phyloP scores from a whole-genome alignment of 2,888 invertebrate species.

The Hartigia nigra region DNA sequence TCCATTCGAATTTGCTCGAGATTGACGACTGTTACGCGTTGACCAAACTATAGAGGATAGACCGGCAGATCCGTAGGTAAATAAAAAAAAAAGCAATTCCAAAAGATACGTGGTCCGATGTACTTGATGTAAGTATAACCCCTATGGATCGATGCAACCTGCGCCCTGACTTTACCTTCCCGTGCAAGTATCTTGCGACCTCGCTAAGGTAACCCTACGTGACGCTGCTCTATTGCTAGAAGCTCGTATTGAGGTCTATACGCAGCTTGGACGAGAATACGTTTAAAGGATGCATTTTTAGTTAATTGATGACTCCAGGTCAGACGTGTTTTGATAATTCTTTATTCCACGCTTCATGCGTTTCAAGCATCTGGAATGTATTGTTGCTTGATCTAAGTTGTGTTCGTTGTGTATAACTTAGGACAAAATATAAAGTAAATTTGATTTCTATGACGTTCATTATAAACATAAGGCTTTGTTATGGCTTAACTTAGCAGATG shows the following conservation, averaged over 20 bases:
- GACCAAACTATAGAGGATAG: no score
- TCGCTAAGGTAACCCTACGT: not conserved
- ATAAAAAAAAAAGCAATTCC: not conserved
- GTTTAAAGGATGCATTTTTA: no score
- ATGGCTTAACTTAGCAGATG: not conserved
- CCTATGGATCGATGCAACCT: not conserved
- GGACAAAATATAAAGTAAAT: not conserved
- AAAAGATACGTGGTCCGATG: not conserved
- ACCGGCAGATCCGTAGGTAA: no score
- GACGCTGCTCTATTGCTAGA: not conserved
- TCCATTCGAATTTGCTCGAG: not conserved
- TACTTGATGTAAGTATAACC: not conserved
- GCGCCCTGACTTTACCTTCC: not conserved
- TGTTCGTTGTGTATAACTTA: not conserved
- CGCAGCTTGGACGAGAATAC: not conserved
- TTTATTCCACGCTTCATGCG: no score
- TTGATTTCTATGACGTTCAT: not conserved
- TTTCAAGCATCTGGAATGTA: not conserved
- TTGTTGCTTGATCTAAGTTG: no score
- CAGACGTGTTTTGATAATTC: not conserved
- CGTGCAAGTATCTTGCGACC: not conserved
- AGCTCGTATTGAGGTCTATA: not conserved
- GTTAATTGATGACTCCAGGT: not conserved
- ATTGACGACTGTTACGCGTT: not conserved
- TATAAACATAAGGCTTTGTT: not conserved